Conservation (phyloP, 2,797 vertebrate genomes). For the Merluccius polli region DNA sequence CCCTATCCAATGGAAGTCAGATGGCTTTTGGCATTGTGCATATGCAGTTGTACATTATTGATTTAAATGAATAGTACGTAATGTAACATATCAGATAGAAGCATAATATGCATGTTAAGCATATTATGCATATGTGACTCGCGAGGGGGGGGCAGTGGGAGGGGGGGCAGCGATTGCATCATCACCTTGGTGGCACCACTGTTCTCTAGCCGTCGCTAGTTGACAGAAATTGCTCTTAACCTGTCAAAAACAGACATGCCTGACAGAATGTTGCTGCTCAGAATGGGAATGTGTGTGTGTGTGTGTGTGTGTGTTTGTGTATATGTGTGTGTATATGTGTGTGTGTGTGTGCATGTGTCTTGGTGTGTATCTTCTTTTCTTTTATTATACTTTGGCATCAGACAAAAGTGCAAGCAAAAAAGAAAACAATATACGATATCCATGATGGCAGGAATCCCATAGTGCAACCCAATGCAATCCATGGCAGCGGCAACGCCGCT, state of each 20-base stretch:
- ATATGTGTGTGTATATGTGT: not conserved
- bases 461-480: not conserved
- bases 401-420: too few species aligned
- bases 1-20: too few species aligned
- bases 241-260: conserved; percentile 29
- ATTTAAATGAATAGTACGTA: too few species aligned
- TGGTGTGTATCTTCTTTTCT: not conserved
- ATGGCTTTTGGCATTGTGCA: too few species aligned
- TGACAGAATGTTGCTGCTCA: conserved; percentile 19
- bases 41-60: too few species aligned
- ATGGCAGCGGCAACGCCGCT: not conserved
- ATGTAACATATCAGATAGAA: too few species aligned
- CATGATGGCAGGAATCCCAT: not conserved
- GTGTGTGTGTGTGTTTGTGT: not conserved
- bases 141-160: too few species aligned
- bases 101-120: too few species aligned
- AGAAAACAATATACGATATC: not conserved
- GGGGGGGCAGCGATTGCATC: too few species aligned
- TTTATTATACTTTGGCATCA: not conserved
- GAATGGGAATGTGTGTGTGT: conserved; percentile 10
- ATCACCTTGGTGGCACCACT: too few species aligned
- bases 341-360: not conserved
- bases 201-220: conserved; percentile 15
- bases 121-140: too few species aligned
- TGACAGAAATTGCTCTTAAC: conserved; percentile 39